Conservation (phyloP, 37 sponge, comb jelly and placozoan species). For the Geodia barretti region DNA sequence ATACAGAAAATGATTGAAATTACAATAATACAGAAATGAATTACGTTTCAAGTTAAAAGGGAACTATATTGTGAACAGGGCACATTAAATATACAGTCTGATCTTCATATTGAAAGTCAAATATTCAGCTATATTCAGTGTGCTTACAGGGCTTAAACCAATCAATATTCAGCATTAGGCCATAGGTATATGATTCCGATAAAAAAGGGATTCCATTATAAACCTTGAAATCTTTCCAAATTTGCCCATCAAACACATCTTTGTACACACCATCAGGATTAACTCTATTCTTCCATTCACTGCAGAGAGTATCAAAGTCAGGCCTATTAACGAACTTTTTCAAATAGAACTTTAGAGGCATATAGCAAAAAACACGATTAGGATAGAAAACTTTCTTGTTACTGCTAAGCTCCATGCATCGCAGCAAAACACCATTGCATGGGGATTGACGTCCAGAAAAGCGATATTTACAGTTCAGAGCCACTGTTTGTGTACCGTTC, state of each 20-base stretch:
- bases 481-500: too few relatives aligned
- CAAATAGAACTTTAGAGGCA: background rate
- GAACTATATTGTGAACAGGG: too few relatives aligned
- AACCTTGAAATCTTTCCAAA: conserved; percentile 45
- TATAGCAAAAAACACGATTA: conserved; percentile 30
- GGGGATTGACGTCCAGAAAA: too few relatives aligned
- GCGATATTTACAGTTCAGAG: too few relatives aligned
- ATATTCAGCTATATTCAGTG: too few relatives aligned
- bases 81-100: too few relatives aligned
- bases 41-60: too few relatives aligned
- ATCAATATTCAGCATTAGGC: conserved; percentile 26
- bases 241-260: conserved; percentile 44
- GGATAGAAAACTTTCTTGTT: conserved; percentile 17
- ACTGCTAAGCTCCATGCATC: conserved; percentile 6
- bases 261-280: background rate
- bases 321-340: conserved; percentile 14
- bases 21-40: too few relatives aligned
- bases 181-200: conserved; percentile 4
- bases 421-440: too few relatives aligned
- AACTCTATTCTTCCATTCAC: conserved; percentile 11
- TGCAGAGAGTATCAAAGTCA: conserved; percentile 17
- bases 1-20: too few relatives aligned
- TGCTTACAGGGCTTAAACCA: conserved; percentile 50
- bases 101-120: too few relatives aligned
- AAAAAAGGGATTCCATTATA: background rate